A percentile compares a stretch with the other conserved stretches of the same genome.
Evolutionary conservation across 2,888 invertebrate species (phyloP).

Genomic region (Acleris literana): DNA sequence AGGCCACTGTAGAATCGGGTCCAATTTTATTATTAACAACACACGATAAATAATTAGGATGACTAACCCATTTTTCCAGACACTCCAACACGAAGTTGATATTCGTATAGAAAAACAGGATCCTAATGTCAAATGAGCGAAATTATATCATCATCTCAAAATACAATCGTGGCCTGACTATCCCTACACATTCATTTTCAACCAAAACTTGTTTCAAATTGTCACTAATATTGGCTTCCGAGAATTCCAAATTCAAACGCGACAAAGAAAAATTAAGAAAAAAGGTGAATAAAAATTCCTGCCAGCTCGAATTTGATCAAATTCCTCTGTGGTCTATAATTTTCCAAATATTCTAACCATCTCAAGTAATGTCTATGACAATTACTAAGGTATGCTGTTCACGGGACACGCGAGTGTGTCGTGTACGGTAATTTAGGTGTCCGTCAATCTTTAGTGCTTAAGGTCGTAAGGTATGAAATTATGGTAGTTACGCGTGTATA

Average conservation of each 20-base stretch:
- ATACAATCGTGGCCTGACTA: not conserved
- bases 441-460: slow-evolving; percentile 21
- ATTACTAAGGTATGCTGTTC: slow-evolving; percentile 52
- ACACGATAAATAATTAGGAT: too few species aligned
- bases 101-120: too few species aligned
- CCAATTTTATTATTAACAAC: too few species aligned
- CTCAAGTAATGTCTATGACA: slow-evolving; percentile 45
- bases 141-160: slow-evolving; percentile 12
- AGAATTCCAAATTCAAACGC: slow-evolving; percentile 26
- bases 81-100: too few species aligned
- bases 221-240: slow-evolving; percentile 23
- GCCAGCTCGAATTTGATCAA: slow-evolving; percentile 27
- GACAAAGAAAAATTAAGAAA: slow-evolving; percentile 22
- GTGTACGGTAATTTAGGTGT: slow-evolving; percentile 34
- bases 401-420: slow-evolving; percentile 36
- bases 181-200: not conserved
- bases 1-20: too few species aligned
- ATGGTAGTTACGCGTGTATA: slow-evolving; percentile 30
- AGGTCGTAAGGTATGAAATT: slow-evolving; percentile 22
- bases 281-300: slow-evolving; percentile 22
- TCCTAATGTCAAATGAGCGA: not conserved
- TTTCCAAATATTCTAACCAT: slow-evolving; percentile 57
- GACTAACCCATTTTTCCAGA: too few species aligned
- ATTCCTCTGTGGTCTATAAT: slow-evolving; percentile 50
- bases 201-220: too few species aligned